These are phyloP conservation scores for Saiga tatarica DNA, from an alignment of 2,113 vertebrate species.

Conservation along the genomic window DNA sequence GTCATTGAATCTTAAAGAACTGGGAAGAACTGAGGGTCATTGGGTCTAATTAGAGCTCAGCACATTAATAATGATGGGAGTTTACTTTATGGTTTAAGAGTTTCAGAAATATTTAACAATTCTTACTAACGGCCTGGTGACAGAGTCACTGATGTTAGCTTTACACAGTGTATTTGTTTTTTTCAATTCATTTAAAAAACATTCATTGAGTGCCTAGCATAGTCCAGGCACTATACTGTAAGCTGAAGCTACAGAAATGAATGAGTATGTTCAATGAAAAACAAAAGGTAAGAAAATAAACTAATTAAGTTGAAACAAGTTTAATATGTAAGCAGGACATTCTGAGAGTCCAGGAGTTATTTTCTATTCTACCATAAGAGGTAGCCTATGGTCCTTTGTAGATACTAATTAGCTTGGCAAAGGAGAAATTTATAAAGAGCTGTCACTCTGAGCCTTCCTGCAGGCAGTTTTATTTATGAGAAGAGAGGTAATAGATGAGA, in stretches of 20 bases:
- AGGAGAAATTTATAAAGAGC: background rate
- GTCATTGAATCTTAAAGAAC: background rate
- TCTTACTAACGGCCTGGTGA: background rate
- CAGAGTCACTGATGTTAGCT: background rate
- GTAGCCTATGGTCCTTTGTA: background rate
- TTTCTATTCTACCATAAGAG: background rate
- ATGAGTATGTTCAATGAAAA: background rate
- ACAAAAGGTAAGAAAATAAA: background rate
- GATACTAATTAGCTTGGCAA: background rate
- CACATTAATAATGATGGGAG: background rate
- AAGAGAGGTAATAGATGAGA: background rate
- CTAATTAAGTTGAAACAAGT: background rate
- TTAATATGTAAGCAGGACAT: background rate
- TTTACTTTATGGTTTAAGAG: background rate
- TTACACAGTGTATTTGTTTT: background rate
- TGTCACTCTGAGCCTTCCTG: background rate
- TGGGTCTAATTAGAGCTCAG: background rate
- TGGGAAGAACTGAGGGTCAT: background rate
- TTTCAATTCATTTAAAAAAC: conserved; percentile 14
- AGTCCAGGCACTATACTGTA: background rate
- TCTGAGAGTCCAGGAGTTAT: background rate
- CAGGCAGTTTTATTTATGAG: background rate
- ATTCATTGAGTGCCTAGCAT: background rate
- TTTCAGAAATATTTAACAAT: background rate
- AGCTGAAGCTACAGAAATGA: background rate